Conservation (phyloP, 2,113 vertebrate species). For the Poeciliopsis turrubarensis region DNA sequence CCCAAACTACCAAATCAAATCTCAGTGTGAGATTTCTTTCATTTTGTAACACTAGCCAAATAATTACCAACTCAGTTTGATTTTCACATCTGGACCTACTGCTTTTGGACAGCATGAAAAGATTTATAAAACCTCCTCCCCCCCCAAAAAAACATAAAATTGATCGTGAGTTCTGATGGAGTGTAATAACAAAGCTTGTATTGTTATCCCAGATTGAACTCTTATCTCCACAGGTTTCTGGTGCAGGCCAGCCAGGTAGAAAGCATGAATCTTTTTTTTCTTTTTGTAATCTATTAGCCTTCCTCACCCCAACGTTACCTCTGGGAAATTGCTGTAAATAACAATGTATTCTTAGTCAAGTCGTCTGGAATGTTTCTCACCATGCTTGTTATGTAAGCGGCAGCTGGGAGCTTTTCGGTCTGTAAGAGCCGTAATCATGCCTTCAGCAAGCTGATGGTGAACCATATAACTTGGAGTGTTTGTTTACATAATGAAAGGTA, state of each 20-base stretch:
- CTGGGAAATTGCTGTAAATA: conserved; percentile 63
- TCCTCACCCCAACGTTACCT: conserved; percentile 21
- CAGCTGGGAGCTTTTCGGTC: conserved; percentile 53
- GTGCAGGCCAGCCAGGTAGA: conserved; percentile 45
- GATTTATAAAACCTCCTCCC: neutral
- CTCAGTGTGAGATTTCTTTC: neutral
- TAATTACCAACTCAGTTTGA: neutral
- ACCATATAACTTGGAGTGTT: conserved; percentile 48
- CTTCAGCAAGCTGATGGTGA: conserved; percentile 42
- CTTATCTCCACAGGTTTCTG: conserved; percentile 31
- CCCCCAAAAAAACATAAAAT: neutral
- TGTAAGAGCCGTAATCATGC: conserved; percentile 53
- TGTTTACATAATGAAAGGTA: conserved; percentile 54
- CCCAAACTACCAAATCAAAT: neutral
- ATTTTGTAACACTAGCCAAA: neutral
- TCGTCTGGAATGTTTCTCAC: conserved; percentile 56
- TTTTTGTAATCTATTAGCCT: conserved; percentile 61
- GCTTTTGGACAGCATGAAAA: neutral
- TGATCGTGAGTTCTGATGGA: conserved; percentile 15
- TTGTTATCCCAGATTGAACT: conserved; percentile 16
- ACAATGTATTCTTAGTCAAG: conserved; percentile 61
- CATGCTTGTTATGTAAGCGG: conserved; percentile 53
- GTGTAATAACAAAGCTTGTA: conserved; percentile 16
- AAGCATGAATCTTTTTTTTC: conserved; percentile 44
- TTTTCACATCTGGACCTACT: neutral